A percentile compares a stretch with the other conserved stretches of the same genome.
Evolutionary conservation across 2,113 vertebrate genomes (phyloP).

Genomic region (Bubo bubo): DNA sequence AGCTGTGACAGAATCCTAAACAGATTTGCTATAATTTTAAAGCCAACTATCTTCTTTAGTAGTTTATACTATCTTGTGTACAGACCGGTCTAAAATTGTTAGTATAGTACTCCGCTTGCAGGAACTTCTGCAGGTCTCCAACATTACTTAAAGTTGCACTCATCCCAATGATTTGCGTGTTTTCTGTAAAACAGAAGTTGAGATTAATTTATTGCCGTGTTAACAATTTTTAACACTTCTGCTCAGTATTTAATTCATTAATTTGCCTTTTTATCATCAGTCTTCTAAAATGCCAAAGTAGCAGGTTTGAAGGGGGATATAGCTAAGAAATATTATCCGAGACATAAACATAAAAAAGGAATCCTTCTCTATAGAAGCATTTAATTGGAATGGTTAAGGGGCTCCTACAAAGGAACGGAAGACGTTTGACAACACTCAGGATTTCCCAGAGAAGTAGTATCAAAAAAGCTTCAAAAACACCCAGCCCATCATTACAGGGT

Average conservation of each 20-base stretch:
- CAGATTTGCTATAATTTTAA: not conserved
- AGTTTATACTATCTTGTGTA: not conserved
- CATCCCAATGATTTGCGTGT: constrained; percentile 93
- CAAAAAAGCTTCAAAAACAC: not conserved
- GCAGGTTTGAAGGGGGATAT: not conserved
- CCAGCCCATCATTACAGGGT: not conserved
- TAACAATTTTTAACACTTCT: not conserved
- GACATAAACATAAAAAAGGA: not conserved
- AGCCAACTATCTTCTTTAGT: not conserved
- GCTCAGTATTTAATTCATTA: not conserved
- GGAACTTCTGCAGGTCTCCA: constrained; percentile 88
- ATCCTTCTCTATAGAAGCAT: not conserved
- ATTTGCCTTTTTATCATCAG: fast-evolving
- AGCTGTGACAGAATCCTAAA: not conserved
- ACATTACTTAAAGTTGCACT: constrained; percentile 94
- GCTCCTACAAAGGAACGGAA: not conserved
- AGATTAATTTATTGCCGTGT: not conserved
- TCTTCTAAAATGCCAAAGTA: not conserved
- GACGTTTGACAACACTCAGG: not conserved
- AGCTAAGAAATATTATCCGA: not conserved
- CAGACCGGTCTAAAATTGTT: constrained; percentile 91
- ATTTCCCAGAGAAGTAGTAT: not conserved
- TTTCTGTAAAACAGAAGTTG: constrained; percentile 70
- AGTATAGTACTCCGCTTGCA: constrained; percentile 89
- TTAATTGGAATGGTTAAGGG: not conserved